Base-by-base conservation (phyloP, 1,140 invertebrate species). In the Aradophagus sp. region DNA sequence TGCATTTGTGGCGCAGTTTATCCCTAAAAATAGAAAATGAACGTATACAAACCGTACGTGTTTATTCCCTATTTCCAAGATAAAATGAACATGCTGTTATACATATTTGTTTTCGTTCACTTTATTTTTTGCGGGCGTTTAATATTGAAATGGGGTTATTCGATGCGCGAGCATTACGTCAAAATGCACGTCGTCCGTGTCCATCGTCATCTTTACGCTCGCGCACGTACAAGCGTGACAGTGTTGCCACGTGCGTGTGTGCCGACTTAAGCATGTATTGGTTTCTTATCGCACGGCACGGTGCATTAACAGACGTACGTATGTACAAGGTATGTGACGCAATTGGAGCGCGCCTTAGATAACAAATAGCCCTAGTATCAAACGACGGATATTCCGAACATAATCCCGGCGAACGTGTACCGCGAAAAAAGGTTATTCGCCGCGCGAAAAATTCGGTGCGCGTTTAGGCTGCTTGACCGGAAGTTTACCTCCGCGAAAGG, bases 291-390 rank as follows among this genome's bases (percentile, higher is more conserved):
- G 32, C 16, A 10, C 26, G 27, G 36, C 48, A 38, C 23, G 15
- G 47, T 71, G 48, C 47, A 65, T 65, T 50, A 69, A 55, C 36
- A 59, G 32, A 67, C 55, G 47, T 59, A 73, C 65, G 59, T 62
- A 67, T 63, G 50, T 73, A 62, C 62, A 67, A 62, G 45, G 55
- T 55, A 59, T 62, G 68, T 55, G 56, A 66, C 55, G 44, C 55
- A 72, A 66, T 72, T 62, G 55, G 55, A 71, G 61, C 61, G 55
- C 68, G 50, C 48, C 42, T 39, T 62, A 56, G 39, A 72, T 65
- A 66, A 72, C 61, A 56, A 66, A 36, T 47, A 36, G 11, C 10
- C 41, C 59, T 45, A 32, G 39, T 27, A 44, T 38, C 10, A 36
- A 39, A 45, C 59, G 26, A 63, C n/a, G 45, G 53, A 44, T 13